Evolutionary conservation across 2,797 vertebrate genomes (phyloP), one percentile per base, ranked within the genome.

Genomic region (Iguana delicatissima): DNA sequence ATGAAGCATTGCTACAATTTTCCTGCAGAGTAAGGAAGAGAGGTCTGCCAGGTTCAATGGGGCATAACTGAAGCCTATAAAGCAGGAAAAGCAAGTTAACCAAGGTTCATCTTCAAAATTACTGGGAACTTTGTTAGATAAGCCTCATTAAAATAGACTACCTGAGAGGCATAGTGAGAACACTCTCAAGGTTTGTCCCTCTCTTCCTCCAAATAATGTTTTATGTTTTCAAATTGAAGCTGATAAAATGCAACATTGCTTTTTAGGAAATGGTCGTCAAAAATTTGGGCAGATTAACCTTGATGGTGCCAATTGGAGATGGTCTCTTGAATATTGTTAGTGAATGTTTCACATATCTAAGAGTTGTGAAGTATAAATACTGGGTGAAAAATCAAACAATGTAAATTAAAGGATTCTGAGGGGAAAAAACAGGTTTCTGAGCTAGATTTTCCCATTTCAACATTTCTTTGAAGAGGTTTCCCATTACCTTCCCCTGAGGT

Each of bases 51-150:
- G 89, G 74, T 86, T 88, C 92, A 96, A 84, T 91, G 84, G 79
- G 88, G 69, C 89, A 93, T 95, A 92, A 90, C 84, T 91, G 86
- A 92, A 94, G 92, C 67, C 93, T 83, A 73, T 95, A 90, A 95
- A 94, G 93, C 35, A 89, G 35, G 90, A 94, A 89, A 69, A 94
- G 93, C 92, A 94, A 94, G 94, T 93, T 96, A 93, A 92, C 84
- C 82, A 92, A 91, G 73, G 86, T 76, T 95, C 89, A 86, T 89
- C 38, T 76, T 86, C 77, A 88, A 91, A 76, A 94, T 89, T 95
- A 92, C 64, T 92, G 73, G 14, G 82, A 95, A 86, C 88, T 94
- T 93, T 94, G 85, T 93, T 94, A 94, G 92, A 72, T 42, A 93
- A 67, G 89, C 80, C 7, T 91, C 92, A 91, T 95, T 95, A 96